Percentiles rank a stretch among this genome's conserved stretches.
phyloP scores from a whole-genome alignment of 2,113 vertebrate species.

The Oryzias woworae region DNA sequence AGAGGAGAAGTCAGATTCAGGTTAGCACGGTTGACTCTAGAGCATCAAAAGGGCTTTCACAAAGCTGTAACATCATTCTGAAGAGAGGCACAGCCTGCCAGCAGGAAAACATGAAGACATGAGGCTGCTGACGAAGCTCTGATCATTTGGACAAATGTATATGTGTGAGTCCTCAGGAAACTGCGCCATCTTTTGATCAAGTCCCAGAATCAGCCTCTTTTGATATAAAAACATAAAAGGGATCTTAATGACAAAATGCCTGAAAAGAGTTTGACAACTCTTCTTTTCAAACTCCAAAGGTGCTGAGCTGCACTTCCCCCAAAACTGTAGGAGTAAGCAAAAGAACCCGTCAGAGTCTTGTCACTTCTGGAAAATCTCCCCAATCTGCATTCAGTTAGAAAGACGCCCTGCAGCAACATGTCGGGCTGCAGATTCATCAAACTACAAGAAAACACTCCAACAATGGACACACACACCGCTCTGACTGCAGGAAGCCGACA shows the following conservation, averaged over 20 bases:
- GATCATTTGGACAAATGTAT: no score
- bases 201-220: not conserved
- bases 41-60: no score
- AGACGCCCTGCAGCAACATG: constrained; percentile 32
- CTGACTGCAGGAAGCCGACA: constrained; percentile 1
- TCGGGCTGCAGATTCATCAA: constrained; percentile 41
- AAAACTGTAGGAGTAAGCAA: constrained; percentile 43
- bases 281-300: constrained; percentile 11
- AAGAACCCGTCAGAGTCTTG: constrained; percentile 37
- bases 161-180: no score
- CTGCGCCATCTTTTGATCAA: no score
- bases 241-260: not conserved
- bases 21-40: no score
- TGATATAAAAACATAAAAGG: not conserved
- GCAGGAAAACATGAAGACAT: no score
- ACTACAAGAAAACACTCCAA: constrained; percentile 6
- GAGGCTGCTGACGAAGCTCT: no score
- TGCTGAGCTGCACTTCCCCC: constrained; percentile 4
- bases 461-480: constrained; percentile 12
- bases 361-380: constrained; percentile 30
- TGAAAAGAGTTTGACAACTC: not conserved
- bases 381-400: constrained; percentile 24
- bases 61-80: no score
- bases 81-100: no score
- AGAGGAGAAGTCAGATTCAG: no score